Base-by-base conservation (phyloP, 92 coral and sea anemone species). In the Desmophyllum pertusum region DNA sequence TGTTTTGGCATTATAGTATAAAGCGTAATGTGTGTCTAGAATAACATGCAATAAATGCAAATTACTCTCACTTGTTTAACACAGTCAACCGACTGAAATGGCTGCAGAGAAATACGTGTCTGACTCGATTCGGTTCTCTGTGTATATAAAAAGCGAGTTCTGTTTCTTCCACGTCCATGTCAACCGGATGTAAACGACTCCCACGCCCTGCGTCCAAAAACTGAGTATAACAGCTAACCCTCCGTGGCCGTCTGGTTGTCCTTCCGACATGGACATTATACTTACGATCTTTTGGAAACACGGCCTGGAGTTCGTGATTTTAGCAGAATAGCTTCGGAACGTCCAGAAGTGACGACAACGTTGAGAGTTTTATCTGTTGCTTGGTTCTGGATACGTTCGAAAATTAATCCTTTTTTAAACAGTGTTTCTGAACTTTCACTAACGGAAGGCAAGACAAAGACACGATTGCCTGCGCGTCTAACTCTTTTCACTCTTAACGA, bases 221-320 rank as follows among this genome's bases (percentile, higher is more conserved):
- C 78, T 40, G 11, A 48, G 63, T 13, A 19, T 82, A 35, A n/a
- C n/a, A n/a, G 30, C 71, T 11, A 82, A 72, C 27, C 86, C 79
- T 4, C 7, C n/a, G n/a, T n/a, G n/a, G 68, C 4, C 72, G 79
- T 0, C 86, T 71, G 33, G 86, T 82, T 55, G 35, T 82, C 2
- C 72, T 82, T 35, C 86, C 86, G 18, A 31, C 38, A 4, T n/a
- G 86, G 86, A 53, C 78, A 71, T 40, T 71, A 72, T 39, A 69
- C 79, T 40, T 82, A 82, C 50, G 86, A n/a, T n/a, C 79, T 6
- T 82, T 82, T 39, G 86, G 86, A 53, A 82, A 82, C 61, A 82
- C 86, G n/a, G n/a, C 86, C 86, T 4, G 78, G 59, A n/a, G n/a
- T n/a, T n/a, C 21, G 55, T 82, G 5, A 62, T 17, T 7, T 72